Evolutionary conservation across 2,797 vertebrate species (phyloP).

Genomic region (Malacoraja senta): DNA sequence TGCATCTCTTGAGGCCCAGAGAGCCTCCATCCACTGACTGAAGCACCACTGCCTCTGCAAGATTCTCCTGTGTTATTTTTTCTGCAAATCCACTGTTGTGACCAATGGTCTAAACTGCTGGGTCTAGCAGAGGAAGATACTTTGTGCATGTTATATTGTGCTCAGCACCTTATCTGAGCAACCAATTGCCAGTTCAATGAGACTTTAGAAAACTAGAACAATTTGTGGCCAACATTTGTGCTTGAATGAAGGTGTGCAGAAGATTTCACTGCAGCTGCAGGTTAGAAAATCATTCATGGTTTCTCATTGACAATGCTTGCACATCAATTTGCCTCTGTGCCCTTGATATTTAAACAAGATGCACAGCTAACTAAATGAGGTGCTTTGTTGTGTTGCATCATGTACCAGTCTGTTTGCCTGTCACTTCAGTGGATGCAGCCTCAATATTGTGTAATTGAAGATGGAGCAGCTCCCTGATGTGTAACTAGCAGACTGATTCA

Average conservation of each 20-base stretch:
- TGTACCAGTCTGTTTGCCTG: conserved; percentile 2
- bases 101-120: too few relatives aligned
- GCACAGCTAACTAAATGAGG: not conserved
- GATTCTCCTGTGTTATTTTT: not conserved
- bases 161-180: too few relatives aligned
- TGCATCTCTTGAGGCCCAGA: too few relatives aligned
- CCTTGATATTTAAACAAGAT: not conserved
- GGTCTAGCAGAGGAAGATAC: too few relatives aligned
- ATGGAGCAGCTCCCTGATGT: not conserved
- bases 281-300: not conserved
- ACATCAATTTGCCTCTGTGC: not conserved
- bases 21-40: too few relatives aligned
- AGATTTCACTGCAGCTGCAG: not conserved
- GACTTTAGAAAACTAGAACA: too few relatives aligned
- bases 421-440: not conserved
- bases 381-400: not conserved
- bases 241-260: not conserved
- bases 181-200: too few relatives aligned
- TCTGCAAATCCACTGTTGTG: too few relatives aligned
- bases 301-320: not conserved
- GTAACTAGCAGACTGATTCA: not conserved
- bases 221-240: too few relatives aligned
- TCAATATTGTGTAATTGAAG: not conserved
- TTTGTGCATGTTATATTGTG: too few relatives aligned
- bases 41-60: not conserved